A percentile compares a stretch with the other conserved stretches of the same genome.
Conservation (phyloP, 2,888 invertebrate genomes). For the Enoplolaimus lenunculus region DNA sequence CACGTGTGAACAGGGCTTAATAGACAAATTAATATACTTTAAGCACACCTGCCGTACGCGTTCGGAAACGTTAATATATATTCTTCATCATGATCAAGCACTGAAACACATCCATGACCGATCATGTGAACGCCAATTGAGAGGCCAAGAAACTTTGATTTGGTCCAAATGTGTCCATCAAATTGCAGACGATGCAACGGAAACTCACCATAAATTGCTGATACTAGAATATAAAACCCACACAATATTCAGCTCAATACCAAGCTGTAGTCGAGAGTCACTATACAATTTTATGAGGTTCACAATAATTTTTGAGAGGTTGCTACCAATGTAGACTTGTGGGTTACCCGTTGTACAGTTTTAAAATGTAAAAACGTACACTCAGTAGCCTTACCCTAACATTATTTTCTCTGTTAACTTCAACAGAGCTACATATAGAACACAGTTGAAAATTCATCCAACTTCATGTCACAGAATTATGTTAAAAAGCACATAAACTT, state of each 20-base stretch:
- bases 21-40: too few relatives aligned
- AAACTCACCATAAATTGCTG: slow-evolving; percentile 97
- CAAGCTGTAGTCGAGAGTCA: too few relatives aligned
- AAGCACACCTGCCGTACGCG: slow-evolving; percentile 63
- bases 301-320: not conserved
- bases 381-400: too few relatives aligned
- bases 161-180: slow-evolving; percentile 94
- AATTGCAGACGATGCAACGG: slow-evolving; percentile 73
- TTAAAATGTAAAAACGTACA: too few relatives aligned
- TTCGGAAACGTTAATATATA: slow-evolving; percentile 92
- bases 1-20: too few relatives aligned
- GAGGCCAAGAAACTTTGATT: slow-evolving; percentile 93
- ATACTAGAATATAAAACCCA: slow-evolving; percentile 55
- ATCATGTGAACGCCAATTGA: slow-evolving; percentile 85
- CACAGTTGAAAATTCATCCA: too few relatives aligned
- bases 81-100: slow-evolving; percentile 77
- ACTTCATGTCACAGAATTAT: too few relatives aligned
- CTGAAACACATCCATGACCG: slow-evolving; percentile 76
- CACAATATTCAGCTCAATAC: slow-evolving; percentile 26
- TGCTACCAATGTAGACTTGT: too few relatives aligned
- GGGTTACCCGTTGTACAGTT: too few relatives aligned
- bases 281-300: not conserved
- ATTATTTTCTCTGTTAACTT: too few relatives aligned
- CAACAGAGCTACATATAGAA: too few relatives aligned
- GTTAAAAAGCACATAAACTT: too few relatives aligned